These are phyloP conservation scores for Daboia siamensis DNA, from an alignment of 2,113 vertebrate species.

Conservation along the genomic window DNA sequence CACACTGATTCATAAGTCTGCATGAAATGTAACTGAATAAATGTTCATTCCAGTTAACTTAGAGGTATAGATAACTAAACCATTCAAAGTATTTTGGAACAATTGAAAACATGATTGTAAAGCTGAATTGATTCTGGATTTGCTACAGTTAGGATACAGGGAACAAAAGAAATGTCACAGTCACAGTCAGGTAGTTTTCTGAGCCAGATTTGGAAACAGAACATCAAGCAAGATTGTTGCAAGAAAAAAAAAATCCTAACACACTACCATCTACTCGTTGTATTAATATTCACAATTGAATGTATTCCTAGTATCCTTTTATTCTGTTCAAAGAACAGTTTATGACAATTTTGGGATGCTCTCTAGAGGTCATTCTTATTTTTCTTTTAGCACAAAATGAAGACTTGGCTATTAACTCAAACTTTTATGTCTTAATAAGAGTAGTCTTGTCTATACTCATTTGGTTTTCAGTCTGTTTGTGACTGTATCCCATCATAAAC, in stretches of 20 bases:
- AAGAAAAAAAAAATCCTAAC: background rate
- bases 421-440: background rate
- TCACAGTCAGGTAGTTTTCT: background rate
- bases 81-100: conserved; percentile 55
- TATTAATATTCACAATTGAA: background rate
- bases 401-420: background rate
- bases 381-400: background rate
- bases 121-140: conserved; percentile 61
- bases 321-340: background rate
- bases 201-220: conserved; percentile 26
- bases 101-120: conserved; percentile 61
- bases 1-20: background rate
- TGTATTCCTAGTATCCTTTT: background rate
- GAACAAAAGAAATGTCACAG: conserved; percentile 47
- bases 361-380: background rate
- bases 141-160: conserved; percentile 57
- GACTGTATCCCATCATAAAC: background rate
- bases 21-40: conserved; percentile 21
- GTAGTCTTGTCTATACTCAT: background rate
- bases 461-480: background rate
- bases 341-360: background rate
- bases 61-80: conserved; percentile 42
- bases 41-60: conserved; percentile 27
- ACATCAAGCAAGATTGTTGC: conserved; percentile 21
- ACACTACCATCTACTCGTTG: background rate